Conservation (phyloP, 1,140 invertebrate genomes). For the Brachionus angularis region DNA sequence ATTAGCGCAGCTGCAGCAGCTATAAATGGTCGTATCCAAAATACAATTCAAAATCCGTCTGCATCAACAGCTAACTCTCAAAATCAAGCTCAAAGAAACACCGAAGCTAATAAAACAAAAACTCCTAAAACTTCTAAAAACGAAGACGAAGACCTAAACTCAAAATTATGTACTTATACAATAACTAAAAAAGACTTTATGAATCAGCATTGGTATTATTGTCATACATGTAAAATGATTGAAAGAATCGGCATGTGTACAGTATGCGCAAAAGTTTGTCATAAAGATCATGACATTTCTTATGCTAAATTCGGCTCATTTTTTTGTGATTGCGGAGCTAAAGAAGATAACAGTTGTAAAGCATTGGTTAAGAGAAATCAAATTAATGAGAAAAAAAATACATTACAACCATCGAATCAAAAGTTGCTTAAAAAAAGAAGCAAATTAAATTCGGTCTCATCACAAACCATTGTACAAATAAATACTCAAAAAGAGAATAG, state of each 20-base stretch:
- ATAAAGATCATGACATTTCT: slow-evolving; percentile 89
- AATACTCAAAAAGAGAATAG: neutral
- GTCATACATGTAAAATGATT: slow-evolving; percentile 95
- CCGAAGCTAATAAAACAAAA: neutral
- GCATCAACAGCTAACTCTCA: too few relatives aligned
- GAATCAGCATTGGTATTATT: slow-evolving; percentile 85
- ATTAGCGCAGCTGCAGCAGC: neutral
- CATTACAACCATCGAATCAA: slow-evolving; percentile 53
- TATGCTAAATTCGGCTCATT: slow-evolving; percentile 98
- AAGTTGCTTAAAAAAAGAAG: too few relatives aligned
- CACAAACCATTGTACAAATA: slow-evolving; percentile 49
- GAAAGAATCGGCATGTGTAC: slow-evolving; percentile 95
- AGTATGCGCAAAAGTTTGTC: slow-evolving; percentile 91
- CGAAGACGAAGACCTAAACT: slow-evolving; percentile 84
- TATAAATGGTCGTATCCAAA: neutral
- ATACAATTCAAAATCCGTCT: neutral
- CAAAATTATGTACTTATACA: slow-evolving; percentile 92
- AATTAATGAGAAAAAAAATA: slow-evolving; percentile 45
- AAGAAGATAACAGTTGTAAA: slow-evolving; percentile 76
- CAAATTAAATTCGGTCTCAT: slow-evolving; percentile 62
- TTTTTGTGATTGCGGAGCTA: slow-evolving; percentile 97
- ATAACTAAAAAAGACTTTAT: slow-evolving; percentile 95
- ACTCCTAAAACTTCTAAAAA: slow-evolving; percentile 50
- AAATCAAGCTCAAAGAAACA: too few relatives aligned
- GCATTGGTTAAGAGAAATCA: slow-evolving; percentile 58